Conservation (phyloP, 2,797 vertebrate species). For the Chelidonichthys spinosus region DNA sequence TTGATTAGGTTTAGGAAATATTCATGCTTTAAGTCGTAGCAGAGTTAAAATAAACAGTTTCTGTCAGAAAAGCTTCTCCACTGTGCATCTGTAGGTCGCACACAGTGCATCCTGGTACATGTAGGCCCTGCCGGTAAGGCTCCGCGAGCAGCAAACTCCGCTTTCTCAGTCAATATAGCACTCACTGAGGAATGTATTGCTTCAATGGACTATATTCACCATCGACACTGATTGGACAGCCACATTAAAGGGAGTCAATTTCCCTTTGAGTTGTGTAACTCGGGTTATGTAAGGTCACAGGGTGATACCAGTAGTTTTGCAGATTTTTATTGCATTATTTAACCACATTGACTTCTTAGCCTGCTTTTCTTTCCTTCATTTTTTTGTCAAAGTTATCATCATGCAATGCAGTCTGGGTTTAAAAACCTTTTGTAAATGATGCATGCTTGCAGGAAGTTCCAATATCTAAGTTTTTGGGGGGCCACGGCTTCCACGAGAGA, state of each 20-base stretch:
- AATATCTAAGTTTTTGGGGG: background rate
- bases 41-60: no score
- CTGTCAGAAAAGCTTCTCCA: no score
- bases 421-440: background rate
- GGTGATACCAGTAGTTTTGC: background rate
- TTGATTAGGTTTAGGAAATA: no score
- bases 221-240: background rate
- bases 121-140: no score
- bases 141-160: no score
- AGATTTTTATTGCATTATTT: background rate
- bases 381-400: background rate
- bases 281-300: background rate
- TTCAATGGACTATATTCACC: background rate
- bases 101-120: no score
- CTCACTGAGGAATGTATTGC: no score
- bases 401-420: background rate
- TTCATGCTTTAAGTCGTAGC: no score
- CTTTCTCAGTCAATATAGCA: no score
- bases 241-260: no score
- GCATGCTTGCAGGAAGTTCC: background rate
- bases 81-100: no score
- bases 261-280: background rate
- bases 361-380: background rate
- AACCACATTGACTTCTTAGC: background rate
- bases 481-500: background rate